These are phyloP conservation scores for Trichomycterus rosablanca DNA, from an alignment of 2,113 vertebrate species.

Conservation along the genomic window DNA sequence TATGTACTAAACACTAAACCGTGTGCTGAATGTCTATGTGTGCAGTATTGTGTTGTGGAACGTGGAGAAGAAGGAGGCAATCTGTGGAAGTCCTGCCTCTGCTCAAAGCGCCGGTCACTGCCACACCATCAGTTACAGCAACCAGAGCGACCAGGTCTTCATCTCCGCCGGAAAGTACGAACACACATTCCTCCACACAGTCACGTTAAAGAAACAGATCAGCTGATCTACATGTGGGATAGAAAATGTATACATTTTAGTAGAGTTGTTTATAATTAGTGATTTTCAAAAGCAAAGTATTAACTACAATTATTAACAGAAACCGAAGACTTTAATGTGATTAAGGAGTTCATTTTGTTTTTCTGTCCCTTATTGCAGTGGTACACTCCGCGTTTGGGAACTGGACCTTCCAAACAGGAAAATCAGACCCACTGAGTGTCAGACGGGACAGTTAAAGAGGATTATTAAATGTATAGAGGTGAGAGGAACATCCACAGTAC, in stretches of 20 bases:
- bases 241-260: too few species aligned
- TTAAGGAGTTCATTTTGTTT: too few species aligned
- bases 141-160: slow-evolving; percentile 72
- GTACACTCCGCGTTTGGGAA: slow-evolving; percentile 79
- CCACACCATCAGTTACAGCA: slow-evolving; percentile 65
- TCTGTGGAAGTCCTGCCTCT: slow-evolving; percentile 78
- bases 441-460: slow-evolving; percentile 70
- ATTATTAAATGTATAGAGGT: slow-evolving; percentile 70
- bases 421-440: slow-evolving; percentile 74
- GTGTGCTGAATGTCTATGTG: too few species aligned
- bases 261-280: too few species aligned
- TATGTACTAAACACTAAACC: too few species aligned
- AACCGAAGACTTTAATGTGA: too few species aligned
- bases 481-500: slow-evolving; percentile 1
- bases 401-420: slow-evolving; percentile 76
- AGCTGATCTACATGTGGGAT: too few species aligned
- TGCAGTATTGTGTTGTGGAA: slow-evolving; percentile 83
- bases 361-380: slow-evolving; percentile 56
- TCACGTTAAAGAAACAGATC: too few species aligned
- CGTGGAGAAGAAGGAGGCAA: slow-evolving; percentile 68
- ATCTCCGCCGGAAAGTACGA: slow-evolving; percentile 81
- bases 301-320: too few species aligned
- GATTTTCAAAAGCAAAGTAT: too few species aligned
- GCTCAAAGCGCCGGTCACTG: slow-evolving; percentile 64
- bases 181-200: not conserved